Conservation (phyloP, 2,888 invertebrate genomes). For the Entomobrya proxima region DNA sequence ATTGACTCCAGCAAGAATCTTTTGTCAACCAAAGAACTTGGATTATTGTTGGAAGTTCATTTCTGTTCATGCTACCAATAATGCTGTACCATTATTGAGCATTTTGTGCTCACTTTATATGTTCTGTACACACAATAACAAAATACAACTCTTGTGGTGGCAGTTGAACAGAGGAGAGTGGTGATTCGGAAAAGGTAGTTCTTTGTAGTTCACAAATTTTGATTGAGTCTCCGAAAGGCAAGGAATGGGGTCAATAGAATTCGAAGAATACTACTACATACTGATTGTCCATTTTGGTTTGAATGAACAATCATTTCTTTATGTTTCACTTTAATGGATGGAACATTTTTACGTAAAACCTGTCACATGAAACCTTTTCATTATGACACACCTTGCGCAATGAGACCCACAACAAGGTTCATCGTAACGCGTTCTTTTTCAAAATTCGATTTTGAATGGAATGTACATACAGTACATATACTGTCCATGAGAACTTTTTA, state of each 20-base stretch:
- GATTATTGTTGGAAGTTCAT: neutral
- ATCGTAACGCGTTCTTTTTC: no score
- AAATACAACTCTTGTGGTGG: neutral
- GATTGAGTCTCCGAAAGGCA: neutral
- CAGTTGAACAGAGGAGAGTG: neutral
- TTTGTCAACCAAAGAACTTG: neutral
- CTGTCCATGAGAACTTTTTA: no score
- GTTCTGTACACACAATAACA: neutral
- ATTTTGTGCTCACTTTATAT: neutral
- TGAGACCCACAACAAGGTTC: no score
- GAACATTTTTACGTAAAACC: neutral
- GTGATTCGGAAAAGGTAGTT: neutral
- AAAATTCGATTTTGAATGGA: no score
- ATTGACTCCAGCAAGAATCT: slow-evolving; percentile 27
- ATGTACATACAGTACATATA: no score
- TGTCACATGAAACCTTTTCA: neutral
- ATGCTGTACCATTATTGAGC: neutral
- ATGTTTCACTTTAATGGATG: neutral
- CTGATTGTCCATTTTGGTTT: neutral
- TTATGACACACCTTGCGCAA: neutral
- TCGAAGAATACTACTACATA: neutral
- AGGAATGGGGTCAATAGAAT: neutral
- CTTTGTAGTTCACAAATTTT: neutral
- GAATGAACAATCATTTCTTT: neutral
- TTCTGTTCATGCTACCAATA: neutral